These are phyloP conservation scores for Eupithecia insigniata DNA, from an alignment of 2,888 invertebrate genomes.

Conservation along the genomic window DNA sequence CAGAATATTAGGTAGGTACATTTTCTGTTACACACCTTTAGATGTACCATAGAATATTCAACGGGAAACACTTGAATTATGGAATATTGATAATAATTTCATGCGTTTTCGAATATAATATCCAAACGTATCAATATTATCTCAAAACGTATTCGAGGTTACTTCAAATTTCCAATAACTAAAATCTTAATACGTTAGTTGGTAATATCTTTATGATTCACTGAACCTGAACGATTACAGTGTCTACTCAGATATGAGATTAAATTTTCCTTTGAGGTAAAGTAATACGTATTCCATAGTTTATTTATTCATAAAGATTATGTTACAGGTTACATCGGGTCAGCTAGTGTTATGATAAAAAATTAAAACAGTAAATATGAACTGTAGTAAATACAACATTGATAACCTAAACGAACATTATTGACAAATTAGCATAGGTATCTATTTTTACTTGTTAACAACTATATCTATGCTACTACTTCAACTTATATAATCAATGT, in stretches of 20 bases:
- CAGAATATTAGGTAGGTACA: too few species aligned
- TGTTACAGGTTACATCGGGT: too few species aligned
- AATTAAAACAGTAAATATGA: too few species aligned
- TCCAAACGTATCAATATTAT: background rate
- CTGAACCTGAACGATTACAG: constrained; percentile 5
- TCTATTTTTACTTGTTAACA: too few species aligned
- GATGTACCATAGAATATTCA: background rate
- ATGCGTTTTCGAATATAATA: background rate
- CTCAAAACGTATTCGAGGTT: background rate
- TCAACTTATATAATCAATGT: too few species aligned
- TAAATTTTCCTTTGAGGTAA: background rate
- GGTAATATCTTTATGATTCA: constrained; percentile 7
- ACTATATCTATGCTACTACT: too few species aligned
- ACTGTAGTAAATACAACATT: too few species aligned
- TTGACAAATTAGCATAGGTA: too few species aligned
- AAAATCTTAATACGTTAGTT: background rate
- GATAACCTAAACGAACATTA: too few species aligned
- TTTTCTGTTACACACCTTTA: background rate
- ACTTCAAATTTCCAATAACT: constrained; percentile 6
- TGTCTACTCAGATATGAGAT: background rate
- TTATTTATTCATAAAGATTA: too few species aligned
- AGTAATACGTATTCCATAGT: background rate
- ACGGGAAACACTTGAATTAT: background rate
- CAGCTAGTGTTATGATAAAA: too few species aligned
- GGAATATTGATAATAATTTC: background rate